phyloP scores from a whole-genome alignment of 2,888 invertebrate species.

The Dicyrtoma fusca region DNA sequence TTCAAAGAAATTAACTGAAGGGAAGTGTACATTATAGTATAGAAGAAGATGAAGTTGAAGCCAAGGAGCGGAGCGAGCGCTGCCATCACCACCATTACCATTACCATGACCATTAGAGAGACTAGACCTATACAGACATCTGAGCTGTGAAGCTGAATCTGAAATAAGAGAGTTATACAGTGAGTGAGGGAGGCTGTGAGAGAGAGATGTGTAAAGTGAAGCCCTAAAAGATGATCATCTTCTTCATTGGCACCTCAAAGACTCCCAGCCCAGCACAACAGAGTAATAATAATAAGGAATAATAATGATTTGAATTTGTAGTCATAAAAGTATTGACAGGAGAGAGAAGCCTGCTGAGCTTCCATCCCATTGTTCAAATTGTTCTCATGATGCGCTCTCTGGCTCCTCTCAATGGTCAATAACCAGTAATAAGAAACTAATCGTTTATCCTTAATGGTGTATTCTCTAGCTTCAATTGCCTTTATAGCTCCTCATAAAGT shows the following conservation, averaged over 20 bases:
- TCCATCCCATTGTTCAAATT: conserved; percentile 27
- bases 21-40: no score
- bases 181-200: no score
- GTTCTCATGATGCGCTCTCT: conserved; percentile 19
- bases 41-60: no score
- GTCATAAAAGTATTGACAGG: conserved; percentile 38
- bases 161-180: no score
- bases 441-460: conserved; percentile 2
- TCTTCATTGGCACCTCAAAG: conserved; percentile 34
- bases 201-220: conserved; percentile 16
- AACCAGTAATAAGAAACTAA: conserved; percentile 28
- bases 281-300: no score
- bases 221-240: conserved; percentile 16
- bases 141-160: no score
- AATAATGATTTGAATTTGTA: conserved; percentile 34
- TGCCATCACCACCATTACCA: background rate
- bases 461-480: background rate
- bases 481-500: background rate
- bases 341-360: conserved; percentile 32
- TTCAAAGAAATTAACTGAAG: no score
- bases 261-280: no score
- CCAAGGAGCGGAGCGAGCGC: background rate
- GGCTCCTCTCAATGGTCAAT: conserved; percentile 24
- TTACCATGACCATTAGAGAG: background rate
- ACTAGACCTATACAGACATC: no score